Evolutionary conservation across 2,888 invertebrate genomes (phyloP).

Genomic region (Scaptomyza cyrtandrae): DNA sequence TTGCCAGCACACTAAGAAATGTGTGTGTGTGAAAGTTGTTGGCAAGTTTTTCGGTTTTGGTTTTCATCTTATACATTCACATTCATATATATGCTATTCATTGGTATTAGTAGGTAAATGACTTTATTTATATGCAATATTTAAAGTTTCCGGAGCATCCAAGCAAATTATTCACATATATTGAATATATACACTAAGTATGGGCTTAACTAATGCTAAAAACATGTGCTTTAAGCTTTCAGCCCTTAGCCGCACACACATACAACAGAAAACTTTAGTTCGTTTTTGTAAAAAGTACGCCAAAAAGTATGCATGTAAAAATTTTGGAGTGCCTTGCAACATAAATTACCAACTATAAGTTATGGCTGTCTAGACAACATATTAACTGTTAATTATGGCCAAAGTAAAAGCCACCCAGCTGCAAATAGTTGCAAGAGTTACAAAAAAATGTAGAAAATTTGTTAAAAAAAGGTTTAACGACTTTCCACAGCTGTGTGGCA

Average conservation of each 20-base stretch:
- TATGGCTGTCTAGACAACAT: slow-evolving; percentile 51
- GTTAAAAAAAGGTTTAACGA: slow-evolving; percentile 18
- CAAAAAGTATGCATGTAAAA: slow-evolving; percentile 15
- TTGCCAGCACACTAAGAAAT: slow-evolving; percentile 42
- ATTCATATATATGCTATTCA: slow-evolving; percentile 9
- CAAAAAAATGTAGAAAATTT: slow-evolving; percentile 12
- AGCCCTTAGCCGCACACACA: neutral
- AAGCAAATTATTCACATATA: slow-evolving; percentile 35
- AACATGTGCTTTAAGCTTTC: slow-evolving; percentile 21
- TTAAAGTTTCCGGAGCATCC: slow-evolving; percentile 66
- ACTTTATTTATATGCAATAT: slow-evolving; percentile 72
- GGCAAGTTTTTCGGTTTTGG: slow-evolving; percentile 50
- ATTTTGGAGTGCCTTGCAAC: slow-evolving; percentile 8
- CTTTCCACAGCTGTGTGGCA: slow-evolving; percentile 19
- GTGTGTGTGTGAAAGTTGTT: slow-evolving; percentile 60
- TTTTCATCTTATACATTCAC: slow-evolving; percentile 15
- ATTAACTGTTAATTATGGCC: slow-evolving; percentile 57
- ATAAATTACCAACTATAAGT: slow-evolving; percentile 30
- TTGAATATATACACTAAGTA: slow-evolving; percentile 1
- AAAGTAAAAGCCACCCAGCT: slow-evolving; percentile 21
- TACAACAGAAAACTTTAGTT: slow-evolving; percentile 2
- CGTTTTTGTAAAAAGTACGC: slow-evolving; percentile 27
- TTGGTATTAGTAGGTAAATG: slow-evolving; percentile 64
- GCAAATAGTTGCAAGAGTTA: slow-evolving; percentile 23
- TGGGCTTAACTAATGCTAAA: slow-evolving; percentile 24